These are phyloP conservation scores for Caenorhabditis panamensis DNA, from an alignment of 2,888 invertebrate genomes.

Conservation along the genomic window DNA sequence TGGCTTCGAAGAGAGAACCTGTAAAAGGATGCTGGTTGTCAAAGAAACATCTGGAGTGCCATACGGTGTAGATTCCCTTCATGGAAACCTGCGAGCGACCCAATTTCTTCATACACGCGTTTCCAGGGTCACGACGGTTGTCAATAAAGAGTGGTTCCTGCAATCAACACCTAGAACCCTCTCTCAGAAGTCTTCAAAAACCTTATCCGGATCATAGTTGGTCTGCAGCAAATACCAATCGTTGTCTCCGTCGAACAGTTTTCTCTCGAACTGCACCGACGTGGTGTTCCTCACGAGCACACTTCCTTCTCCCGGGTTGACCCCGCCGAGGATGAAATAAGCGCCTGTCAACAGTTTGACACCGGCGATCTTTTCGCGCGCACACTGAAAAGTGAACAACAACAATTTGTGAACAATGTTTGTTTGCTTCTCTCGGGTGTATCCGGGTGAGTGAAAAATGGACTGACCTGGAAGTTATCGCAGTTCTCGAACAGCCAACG, in stretches of 20 bases:
- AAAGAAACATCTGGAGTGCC: not conserved
- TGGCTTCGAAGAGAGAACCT: constrained; percentile 71
- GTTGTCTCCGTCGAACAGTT: constrained; percentile 67
- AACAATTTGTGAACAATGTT: not conserved
- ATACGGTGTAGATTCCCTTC: constrained; percentile 83
- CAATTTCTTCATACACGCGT: constrained; percentile 82
- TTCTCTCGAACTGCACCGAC: constrained; percentile 66
- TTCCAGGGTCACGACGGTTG: constrained; percentile 84
- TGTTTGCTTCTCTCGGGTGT: constrained; percentile 1
- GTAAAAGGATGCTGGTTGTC: constrained; percentile 68
- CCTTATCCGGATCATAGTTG: constrained; percentile 75
- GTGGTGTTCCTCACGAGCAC: constrained; percentile 72
- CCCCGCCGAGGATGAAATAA: constrained; percentile 67
- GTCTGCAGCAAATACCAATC: constrained; percentile 75
- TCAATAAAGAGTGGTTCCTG: constrained; percentile 82
- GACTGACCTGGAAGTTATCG: constrained; percentile 62
- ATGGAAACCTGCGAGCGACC: constrained; percentile 79
- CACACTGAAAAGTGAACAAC: constrained; percentile 61
- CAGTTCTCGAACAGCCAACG: constrained; percentile 71
- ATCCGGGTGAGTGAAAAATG: not conserved
- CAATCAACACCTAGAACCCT: constrained; percentile 3
- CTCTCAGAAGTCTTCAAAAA: not conserved
- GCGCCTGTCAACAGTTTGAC: constrained; percentile 70
- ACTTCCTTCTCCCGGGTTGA: constrained; percentile 64
- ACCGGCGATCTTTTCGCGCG: constrained; percentile 65